Conservation (phyloP, 2,113 vertebrate species). For the Atlantisia rogersi region DNA sequence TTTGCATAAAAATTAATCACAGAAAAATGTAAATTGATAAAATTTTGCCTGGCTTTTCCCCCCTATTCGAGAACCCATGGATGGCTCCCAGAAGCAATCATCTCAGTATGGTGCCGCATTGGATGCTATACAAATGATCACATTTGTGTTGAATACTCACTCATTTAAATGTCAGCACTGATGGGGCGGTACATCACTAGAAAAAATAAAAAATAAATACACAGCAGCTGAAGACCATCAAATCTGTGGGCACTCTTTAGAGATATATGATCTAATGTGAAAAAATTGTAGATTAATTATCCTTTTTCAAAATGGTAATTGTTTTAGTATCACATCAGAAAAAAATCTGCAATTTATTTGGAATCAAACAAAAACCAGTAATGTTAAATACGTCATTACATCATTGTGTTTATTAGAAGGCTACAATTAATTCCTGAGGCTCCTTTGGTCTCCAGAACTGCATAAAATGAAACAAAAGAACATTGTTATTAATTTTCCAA, state of each 20-base stretch:
- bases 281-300: slow-evolving; percentile 93
- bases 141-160: slow-evolving; percentile 93
- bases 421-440: slow-evolving; percentile 81
- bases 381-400: slow-evolving; percentile 82
- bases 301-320: slow-evolving; percentile 89
- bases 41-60: slow-evolving; percentile 85
- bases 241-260: slow-evolving; percentile 78
- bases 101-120: slow-evolving; percentile 88
- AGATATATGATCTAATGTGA: slow-evolving; percentile 90
- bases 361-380: slow-evolving; percentile 80
- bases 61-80: slow-evolving; percentile 81
- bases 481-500: slow-evolving; percentile 64
- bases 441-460: slow-evolving; percentile 65
- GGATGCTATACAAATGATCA: slow-evolving; percentile 93
- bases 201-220: slow-evolving; percentile 82
- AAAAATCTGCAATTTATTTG: slow-evolving; percentile 88
- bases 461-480: slow-evolving; percentile 75
- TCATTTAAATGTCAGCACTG: slow-evolving; percentile 98
- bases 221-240: slow-evolving; percentile 84
- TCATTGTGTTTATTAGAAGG: slow-evolving; percentile 84
- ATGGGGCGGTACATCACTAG: slow-evolving; percentile 83
- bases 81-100: slow-evolving; percentile 92
- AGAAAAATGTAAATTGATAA: slow-evolving; percentile 93
- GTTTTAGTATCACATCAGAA: slow-evolving; percentile 87
- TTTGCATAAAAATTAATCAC: slow-evolving; percentile 95